These are phyloP conservation scores for Chauna torquata DNA, from an alignment of 2,113 vertebrate genomes.

Conservation along the genomic window DNA sequence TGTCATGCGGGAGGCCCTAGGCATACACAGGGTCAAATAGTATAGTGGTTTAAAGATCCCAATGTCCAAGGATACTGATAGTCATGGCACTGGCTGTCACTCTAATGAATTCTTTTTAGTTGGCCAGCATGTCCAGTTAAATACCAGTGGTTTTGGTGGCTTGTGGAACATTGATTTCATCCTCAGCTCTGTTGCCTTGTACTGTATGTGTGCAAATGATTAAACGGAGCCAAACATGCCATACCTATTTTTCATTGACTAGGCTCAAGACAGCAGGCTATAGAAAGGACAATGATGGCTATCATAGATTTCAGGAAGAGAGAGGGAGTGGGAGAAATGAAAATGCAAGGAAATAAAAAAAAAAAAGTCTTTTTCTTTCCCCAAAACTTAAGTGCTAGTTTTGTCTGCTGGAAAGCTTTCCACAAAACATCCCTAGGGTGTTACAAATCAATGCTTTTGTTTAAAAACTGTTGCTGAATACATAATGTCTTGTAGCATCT, in stretches of 20 bases:
- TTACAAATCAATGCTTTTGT: conserved; percentile 45
- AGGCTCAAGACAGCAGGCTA: not conserved
- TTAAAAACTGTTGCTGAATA: conserved; percentile 58
- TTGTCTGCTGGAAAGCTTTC: conserved; percentile 32
- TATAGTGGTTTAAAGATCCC: not conserved
- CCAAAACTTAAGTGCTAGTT: conserved; percentile 37
- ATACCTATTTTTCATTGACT: not conserved
- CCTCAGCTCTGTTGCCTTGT: not conserved
- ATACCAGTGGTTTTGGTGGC: not conserved
- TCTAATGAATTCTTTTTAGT: not conserved
- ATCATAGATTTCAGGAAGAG: not conserved
- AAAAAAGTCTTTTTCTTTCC: not conserved
- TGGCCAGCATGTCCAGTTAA: not conserved
- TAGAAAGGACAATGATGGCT: not conserved
- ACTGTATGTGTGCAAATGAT: not conserved
- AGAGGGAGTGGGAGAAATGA: not conserved
- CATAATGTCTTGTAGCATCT: conserved; percentile 3
- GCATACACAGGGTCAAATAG: not conserved
- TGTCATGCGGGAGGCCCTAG: not conserved
- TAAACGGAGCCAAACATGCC: not conserved
- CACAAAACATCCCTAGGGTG: not conserved
- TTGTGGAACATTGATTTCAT: not conserved
- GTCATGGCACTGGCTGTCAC: not conserved
- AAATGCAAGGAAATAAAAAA: conserved; percentile 24
- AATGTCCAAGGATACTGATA: not conserved